Evolutionary conservation across 1,140 invertebrate species (phyloP), one percentile per base, ranked within the genome.

Genomic region (Radopholus similis): DNA sequence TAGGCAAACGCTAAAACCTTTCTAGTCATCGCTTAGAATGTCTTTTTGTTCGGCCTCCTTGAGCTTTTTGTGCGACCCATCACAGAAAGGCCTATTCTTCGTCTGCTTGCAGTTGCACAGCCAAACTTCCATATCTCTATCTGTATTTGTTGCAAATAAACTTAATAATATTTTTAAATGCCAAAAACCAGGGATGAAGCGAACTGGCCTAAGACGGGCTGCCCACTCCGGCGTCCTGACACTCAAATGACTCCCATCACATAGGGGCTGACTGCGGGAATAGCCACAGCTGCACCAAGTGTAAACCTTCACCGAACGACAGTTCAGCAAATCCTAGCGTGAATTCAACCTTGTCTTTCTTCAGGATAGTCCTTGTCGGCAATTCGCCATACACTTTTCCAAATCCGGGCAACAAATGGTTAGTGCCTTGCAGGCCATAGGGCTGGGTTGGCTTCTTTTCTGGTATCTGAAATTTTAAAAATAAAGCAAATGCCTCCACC

Each of bases 51-150:
- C 72, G 38, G 77, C 70, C 6, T 78, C 74, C 15, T 59, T 51
- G 23, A 82, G 34, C 23, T 56, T 72, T 47, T 82, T 75, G 83
- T 97, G 95, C 28, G 92, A 90, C 26, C 95, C 95, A 87, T 99
- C 95, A 87, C 95, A 99, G 83, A 97, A 97, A 8, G 95, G 95
- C 76, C 91, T 86, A 77, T 93, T 90, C 47, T 87, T 87, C 2
- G 94, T 95, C 83, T 97, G 94, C 83, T 98, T 98, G 83, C 95
- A 99, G 82, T 95, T 95, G 83, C 95, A 99, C 3, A 98, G 85
- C 91, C 92, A 97, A 81, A 96, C 96, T 15, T 95, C 90, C 83
- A 93, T 93, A 0, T 89, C 90, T 85, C 95, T 89, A 53, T 88
- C 66, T 59, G 23, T 57, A n/a, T n/a, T n/a, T n/a, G n/a, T n/a